phyloP scores from a whole-genome alignment of 2,888 invertebrate species.

The Nomada ferruginata region DNA sequence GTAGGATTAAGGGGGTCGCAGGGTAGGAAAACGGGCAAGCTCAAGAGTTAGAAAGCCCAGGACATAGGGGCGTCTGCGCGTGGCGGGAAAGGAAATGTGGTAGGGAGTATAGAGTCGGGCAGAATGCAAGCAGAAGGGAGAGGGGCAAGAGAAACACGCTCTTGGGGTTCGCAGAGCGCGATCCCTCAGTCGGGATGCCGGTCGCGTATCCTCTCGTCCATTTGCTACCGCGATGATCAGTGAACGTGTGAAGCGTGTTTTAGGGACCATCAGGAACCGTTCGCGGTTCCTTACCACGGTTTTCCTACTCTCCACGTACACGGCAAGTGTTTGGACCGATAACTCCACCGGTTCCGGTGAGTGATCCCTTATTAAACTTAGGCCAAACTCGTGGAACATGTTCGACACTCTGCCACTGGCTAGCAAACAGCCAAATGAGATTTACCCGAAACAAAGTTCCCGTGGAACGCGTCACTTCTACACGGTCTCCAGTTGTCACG shows the following conservation, averaged over 20 bases:
- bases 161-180: constrained; percentile 65
- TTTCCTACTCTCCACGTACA: constrained; percentile 62
- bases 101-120: constrained; percentile 20
- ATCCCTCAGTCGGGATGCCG: constrained; percentile 83
- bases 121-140: constrained; percentile 16
- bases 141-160: constrained; percentile 61
- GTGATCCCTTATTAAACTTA: constrained; percentile 38
- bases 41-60: constrained; percentile 58
- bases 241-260: constrained; percentile 72
- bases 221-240: constrained; percentile 79
- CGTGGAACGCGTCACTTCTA: background rate
- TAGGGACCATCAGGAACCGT: constrained; percentile 57
- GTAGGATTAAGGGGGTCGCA: constrained; percentile 68
- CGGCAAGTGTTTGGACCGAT: constrained; percentile 69
- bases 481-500: background rate
- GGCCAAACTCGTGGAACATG: background rate
- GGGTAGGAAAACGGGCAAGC: constrained; percentile 35
- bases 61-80: constrained; percentile 65
- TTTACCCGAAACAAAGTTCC: background rate
- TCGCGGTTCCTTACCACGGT: constrained; percentile 60
- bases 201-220: constrained; percentile 80
- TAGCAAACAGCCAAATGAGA: constrained; percentile 4
- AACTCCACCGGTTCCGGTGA: constrained; percentile 63
- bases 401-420: background rate
- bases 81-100: constrained; percentile 42